phyloP scores from a whole-genome alignment of 2,888 invertebrate species.

The Drosophila eohydei region DNA sequence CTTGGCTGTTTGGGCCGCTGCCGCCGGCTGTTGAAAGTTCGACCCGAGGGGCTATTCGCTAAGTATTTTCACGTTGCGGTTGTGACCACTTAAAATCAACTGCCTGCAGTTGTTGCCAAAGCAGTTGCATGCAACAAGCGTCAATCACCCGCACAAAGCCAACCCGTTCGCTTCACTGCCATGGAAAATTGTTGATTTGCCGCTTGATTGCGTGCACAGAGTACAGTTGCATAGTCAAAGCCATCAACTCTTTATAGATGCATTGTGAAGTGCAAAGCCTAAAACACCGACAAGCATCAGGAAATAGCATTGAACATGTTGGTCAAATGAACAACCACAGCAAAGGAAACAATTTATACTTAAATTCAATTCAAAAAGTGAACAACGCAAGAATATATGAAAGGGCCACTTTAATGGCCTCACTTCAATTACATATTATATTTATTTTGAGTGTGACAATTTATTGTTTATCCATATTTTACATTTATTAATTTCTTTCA shows the following conservation, averaged over 20 bases:
- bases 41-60: conserved; percentile 66
- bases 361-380: conserved; percentile 16
- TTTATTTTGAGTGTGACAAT: not conserved
- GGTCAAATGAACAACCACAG: conserved; percentile 36
- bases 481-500: not conserved
- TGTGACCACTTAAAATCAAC: conserved; percentile 79
- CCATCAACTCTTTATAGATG: conserved; percentile 69
- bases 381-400: not conserved
- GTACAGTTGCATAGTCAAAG: conserved; percentile 30
- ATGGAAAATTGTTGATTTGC: conserved; percentile 81
- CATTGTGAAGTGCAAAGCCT: conserved; percentile 48
- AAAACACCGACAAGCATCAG: conserved; percentile 38
- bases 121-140: conserved; percentile 78
- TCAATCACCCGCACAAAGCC: conserved; percentile 79
- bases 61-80: conserved; percentile 68
- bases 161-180: conserved; percentile 77
- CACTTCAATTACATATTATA: not conserved
- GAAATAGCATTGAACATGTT: conserved; percentile 37
- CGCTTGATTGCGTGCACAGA: conserved; percentile 77
- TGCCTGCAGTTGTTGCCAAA: conserved; percentile 62
- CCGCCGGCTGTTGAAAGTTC: conserved; percentile 61
- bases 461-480: not conserved
- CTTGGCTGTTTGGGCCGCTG: conserved; percentile 43
- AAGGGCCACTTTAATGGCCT: too few relatives aligned
- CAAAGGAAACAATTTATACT: conserved; percentile 15